Evolutionary conservation across 2,888 invertebrate species (phyloP).

Genomic region (Catocala fraxini): DNA sequence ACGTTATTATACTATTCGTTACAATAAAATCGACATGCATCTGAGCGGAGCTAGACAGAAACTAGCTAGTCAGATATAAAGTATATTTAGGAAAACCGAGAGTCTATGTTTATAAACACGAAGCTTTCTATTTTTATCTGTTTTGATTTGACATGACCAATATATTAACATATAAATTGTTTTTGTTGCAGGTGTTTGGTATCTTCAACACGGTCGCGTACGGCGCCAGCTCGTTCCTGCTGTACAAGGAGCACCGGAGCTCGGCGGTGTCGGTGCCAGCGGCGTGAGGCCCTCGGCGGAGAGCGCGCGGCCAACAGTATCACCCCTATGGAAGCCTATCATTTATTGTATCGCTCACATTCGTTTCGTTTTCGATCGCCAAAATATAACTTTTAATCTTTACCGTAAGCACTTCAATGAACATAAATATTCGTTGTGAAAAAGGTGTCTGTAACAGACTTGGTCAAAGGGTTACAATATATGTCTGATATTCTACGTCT

Average conservation of each 20-base stretch:
- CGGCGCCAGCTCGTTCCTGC: slow-evolving; percentile 91
- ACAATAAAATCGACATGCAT: too few species aligned
- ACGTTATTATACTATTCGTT: too few species aligned
- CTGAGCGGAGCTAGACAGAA: too few species aligned
- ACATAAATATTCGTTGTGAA: slow-evolving; percentile 6
- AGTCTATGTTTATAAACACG: too few species aligned
- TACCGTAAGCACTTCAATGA: slow-evolving; percentile 37
- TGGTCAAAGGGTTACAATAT: too few species aligned
- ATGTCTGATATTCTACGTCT: too few species aligned
- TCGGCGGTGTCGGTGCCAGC: slow-evolving; percentile 47
- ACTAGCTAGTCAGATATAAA: too few species aligned
- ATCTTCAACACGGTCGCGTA: slow-evolving; percentile 94
- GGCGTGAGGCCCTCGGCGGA: slow-evolving; percentile 51
- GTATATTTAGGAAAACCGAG: too few species aligned
- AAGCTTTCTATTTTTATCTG: too few species aligned
- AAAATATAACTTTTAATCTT: slow-evolving; percentile 40
- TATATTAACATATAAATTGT: neutral
- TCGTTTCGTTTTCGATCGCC: slow-evolving; percentile 58
- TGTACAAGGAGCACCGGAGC: slow-evolving; percentile 91
- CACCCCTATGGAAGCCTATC: slow-evolving; percentile 49
- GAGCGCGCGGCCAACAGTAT: slow-evolving; percentile 39
- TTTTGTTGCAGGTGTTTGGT: slow-evolving; percentile 91
- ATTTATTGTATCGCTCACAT: slow-evolving; percentile 46
- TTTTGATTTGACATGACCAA: too few species aligned
- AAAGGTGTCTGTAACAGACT: neutral